Percentiles rank a stretch among this genome's conserved stretches.
phyloP scores from a whole-genome alignment of 2,113 vertebrate genomes.

The Cyprinodon variegatus region DNA sequence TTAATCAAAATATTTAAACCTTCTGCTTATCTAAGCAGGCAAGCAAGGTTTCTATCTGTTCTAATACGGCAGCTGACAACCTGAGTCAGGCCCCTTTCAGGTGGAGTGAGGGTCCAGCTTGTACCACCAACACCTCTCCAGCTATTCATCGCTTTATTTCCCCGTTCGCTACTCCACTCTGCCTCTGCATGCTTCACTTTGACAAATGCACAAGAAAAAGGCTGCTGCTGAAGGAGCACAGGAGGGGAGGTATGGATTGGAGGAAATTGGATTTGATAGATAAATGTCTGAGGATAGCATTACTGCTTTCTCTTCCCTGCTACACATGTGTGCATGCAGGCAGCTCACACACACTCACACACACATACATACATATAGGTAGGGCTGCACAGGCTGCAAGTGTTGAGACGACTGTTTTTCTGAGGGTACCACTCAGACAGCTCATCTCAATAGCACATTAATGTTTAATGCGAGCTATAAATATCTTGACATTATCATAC shows the following conservation, averaged over 20 bases:
- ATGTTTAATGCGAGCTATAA: slow-evolving; percentile 72
- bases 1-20: slow-evolving; percentile 62
- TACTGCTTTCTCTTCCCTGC: slow-evolving; percentile 35
- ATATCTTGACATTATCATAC: slow-evolving; percentile 68
- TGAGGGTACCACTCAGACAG: slow-evolving; percentile 58
- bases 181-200: slow-evolving; percentile 69
- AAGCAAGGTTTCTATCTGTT: slow-evolving; percentile 65
- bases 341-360: slow-evolving; percentile 17
- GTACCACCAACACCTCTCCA: slow-evolving; percentile 65
- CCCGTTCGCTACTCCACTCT: slow-evolving; percentile 17
- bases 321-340: slow-evolving; percentile 15
- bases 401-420: slow-evolving; percentile 56
- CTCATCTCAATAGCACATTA: slow-evolving; percentile 71
- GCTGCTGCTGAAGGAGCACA: slow-evolving; percentile 65
- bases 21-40: slow-evolving; percentile 40
- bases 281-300: slow-evolving; percentile 70
- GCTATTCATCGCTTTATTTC: slow-evolving; percentile 66
- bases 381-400: neutral
- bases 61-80: slow-evolving; percentile 49
- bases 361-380: neutral
- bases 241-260: slow-evolving; percentile 66
- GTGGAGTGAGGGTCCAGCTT: slow-evolving; percentile 58
- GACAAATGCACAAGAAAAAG: slow-evolving; percentile 78
- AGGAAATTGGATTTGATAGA: slow-evolving; percentile 68
- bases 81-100: slow-evolving; percentile 66